phyloP scores from a whole-genome alignment of 2,888 invertebrate species.

The Caenorhabditis sp. region DNA sequence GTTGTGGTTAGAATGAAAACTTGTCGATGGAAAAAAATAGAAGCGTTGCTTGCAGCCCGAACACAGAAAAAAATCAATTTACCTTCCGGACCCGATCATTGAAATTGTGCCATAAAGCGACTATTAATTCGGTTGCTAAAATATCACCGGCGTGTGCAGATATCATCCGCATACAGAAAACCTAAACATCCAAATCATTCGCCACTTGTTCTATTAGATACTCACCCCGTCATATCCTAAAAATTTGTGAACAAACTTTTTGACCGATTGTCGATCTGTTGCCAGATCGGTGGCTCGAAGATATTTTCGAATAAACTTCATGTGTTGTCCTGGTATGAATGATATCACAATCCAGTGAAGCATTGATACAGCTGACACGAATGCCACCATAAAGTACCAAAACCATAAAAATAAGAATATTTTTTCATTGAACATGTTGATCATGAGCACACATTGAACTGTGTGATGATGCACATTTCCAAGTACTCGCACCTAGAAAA shows the following conservation, averaged over 20 bases:
- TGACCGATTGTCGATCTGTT: conserved; percentile 70
- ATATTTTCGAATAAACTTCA: conserved; percentile 71
- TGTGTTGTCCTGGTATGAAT: conserved; percentile 71
- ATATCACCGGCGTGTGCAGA: conserved; percentile 71
- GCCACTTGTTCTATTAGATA: neutral
- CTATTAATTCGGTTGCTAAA: conserved; percentile 71
- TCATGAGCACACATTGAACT: conserved; percentile 71
- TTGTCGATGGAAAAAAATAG: neutral
- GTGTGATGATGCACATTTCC: conserved; percentile 71
- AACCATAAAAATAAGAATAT: conserved; percentile 71
- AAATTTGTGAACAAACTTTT: conserved; percentile 71
- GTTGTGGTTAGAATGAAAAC: neutral
- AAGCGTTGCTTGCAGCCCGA: conserved; percentile 13
- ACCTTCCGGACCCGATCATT: conserved; percentile 70
- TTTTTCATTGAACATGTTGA: conserved; percentile 68
- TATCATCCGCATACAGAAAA: conserved; percentile 71
- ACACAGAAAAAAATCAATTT: conserved; percentile 20
- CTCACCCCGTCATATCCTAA: conserved; percentile 67
- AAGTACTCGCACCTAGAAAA: conserved; percentile 71
- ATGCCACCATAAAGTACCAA: conserved; percentile 71
- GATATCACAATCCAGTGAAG: conserved; percentile 70
- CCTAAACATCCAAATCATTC: conserved; percentile 40
- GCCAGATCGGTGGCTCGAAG: conserved; percentile 71
- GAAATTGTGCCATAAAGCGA: conserved; percentile 71
- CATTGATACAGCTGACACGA: conserved; percentile 69